Evolutionary conservation across 2,797 vertebrate genomes (phyloP), one percentile per base, ranked within the genome.

Genomic region (Spinus olivaceus): DNA sequence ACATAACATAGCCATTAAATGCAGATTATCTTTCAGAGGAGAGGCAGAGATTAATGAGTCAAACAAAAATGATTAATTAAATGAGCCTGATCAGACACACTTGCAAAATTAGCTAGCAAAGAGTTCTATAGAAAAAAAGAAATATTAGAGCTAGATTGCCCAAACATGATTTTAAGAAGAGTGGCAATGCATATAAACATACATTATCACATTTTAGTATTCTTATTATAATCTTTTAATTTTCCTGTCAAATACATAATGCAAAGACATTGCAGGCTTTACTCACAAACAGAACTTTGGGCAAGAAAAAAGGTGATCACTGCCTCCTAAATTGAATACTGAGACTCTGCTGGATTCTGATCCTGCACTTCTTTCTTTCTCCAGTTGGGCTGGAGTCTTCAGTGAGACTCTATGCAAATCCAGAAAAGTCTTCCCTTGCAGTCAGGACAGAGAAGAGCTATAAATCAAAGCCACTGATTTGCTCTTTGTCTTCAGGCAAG

Each of bases 21-120:
- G 91, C 69, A 95, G 92, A 97, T 97, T 97, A 96, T 97, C 93
- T 97, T 97, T 97, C 91, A 89, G 96, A 97, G 82, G 70, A 88
- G 89, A 97, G 93, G 92, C 96, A 97, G 94, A 97, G 97, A 98
- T 96, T 97, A 98, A 98, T 98, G 96, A 96, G 78, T 95, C 97
- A 98, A 97, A 97, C 16, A 53, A 94, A 95, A 97, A 93, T 92
- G 90, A 96, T 95, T 85, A 95, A 96, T 97, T 97, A 96, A 97
- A 97, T 97, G 91, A 97, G 79, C 63, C 86, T 22, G 84, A 96
- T 95, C 89, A 90, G 91, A 94, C 67, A 96, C 86, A 94, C 77
- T 97, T 94, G 89, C 72, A 92, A 89, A 97, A 97, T 97, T 86
- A 97, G 74, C 42, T 59, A 91, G 86, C 56, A 91, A 95, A 95